These are phyloP conservation scores for Psophia crepitans DNA, from an alignment of 2,113 vertebrate species.

Conservation along the genomic window DNA sequence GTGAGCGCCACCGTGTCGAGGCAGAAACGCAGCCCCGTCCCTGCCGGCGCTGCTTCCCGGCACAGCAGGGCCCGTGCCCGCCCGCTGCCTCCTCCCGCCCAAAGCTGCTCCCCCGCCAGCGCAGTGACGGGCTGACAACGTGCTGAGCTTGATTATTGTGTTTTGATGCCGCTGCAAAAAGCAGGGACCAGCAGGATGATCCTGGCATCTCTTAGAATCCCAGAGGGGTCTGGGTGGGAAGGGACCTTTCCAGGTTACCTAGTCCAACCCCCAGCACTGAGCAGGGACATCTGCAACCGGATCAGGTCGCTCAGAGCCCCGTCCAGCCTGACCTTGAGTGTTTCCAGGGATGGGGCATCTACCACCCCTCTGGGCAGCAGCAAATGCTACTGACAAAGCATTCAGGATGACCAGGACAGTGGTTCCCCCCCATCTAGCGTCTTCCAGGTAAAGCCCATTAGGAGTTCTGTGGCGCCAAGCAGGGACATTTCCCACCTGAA, in stretches of 20 bases:
- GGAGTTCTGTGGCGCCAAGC: fast-evolving
- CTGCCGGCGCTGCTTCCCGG: too few species aligned
- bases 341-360: neutral
- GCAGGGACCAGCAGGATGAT: neutral
- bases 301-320: neutral
- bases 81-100: neutral
- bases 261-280: fast-evolving
- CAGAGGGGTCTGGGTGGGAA: neutral
- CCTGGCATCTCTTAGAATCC: neutral
- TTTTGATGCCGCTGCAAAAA: neutral
- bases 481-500: neutral
- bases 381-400: neutral
- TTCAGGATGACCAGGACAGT: neutral
- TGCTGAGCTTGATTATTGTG: neutral
- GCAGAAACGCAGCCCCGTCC: neutral
- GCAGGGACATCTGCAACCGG: too few species aligned
- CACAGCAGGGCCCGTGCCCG: too few species aligned
- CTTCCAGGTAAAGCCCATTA: neutral
- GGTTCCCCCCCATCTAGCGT: neutral
- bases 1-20: too few species aligned
- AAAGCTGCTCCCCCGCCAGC: neutral
- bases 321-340: neutral
- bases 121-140: neutral
- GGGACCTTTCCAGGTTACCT: fast-evolving
- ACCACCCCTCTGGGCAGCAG: neutral